phyloP scores from a whole-genome alignment of 2,113 vertebrate species.

The Geothlypis trichas region DNA sequence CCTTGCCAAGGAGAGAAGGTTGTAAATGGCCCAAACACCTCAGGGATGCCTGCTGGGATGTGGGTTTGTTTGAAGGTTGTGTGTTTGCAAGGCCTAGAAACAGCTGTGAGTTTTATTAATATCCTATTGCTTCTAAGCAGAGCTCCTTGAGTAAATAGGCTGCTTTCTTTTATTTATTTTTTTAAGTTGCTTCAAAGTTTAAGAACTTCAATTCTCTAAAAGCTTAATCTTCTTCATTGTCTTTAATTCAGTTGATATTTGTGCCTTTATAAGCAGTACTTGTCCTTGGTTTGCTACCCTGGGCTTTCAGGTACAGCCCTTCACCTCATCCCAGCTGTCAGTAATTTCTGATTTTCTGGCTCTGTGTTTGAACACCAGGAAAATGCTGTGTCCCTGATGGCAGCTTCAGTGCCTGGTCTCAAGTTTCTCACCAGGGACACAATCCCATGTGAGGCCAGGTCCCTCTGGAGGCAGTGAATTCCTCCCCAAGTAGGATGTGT shows the following conservation, averaged over 20 bases:
- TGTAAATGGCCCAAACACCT: neutral
- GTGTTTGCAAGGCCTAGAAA: neutral
- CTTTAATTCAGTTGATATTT: neutral
- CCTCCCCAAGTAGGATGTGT: neutral
- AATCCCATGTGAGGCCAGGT: rapidly evolving
- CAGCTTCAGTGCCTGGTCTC: neutral
- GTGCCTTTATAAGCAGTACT: neutral
- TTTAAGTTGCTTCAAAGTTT: neutral
- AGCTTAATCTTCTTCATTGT: neutral
- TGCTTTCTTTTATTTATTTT: neutral
- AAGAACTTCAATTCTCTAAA: neutral
- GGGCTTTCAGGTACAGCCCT: neutral
- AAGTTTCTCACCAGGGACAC: neutral
- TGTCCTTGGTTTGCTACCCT: neutral
- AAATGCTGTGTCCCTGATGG: neutral
- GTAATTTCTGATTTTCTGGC: neutral
- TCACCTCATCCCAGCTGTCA: neutral
- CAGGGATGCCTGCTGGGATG: neutral
- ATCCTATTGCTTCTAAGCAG: neutral
- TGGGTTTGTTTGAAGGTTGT: neutral
- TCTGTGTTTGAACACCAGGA: neutral
- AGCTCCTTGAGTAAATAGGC: neutral
- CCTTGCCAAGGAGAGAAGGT: neutral
- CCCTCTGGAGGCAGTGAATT: neutral
- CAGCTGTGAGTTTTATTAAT: neutral